Base-by-base conservation (phyloP, 2,113 vertebrate species). In the Aspiorhynchus laticeps region DNA sequence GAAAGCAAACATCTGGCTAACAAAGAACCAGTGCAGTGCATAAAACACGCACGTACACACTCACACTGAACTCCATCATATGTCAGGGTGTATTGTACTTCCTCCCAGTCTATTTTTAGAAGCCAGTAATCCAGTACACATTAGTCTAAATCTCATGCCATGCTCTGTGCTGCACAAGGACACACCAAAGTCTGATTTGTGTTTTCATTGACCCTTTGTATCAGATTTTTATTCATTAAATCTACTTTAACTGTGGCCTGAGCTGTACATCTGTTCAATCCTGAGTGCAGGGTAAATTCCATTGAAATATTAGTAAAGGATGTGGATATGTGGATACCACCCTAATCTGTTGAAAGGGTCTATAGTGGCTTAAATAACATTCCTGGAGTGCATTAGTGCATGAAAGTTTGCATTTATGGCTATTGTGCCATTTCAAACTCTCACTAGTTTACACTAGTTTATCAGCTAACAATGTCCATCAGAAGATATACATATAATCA, bases 91-190 rank as follows among this genome's bases (percentile, higher is more conserved):
- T 84, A 74, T 86, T 74, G 80, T 86, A 76, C 80, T 84, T 88
- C 85, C 80, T 86, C 33, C 48, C 17, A 14, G 46, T 59, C 88
- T 88, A 86, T 88, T 86, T 84, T 80, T 88, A 88, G 26, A 80
- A 26, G n/a, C 24, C n/a, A 73, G 61, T 88, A 86, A 88, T 88
- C 85, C 88, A 65, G 74, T 48, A 31, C 63, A 79, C 75, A 63
- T 88, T 84, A 80, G 73, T 71, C 61, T 88, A 88, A 88, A 87
- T 86, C 88, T 84, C 85, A 77, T 86, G 80, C 80, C 80, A n/a
- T 53, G 65, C 83, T 86, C 67, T 80, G 63, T 65, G 85, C 33
- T 26, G 46, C 59, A 78, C 71, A 78, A 61, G 24, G 56, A 43
- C 41, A 3, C 24, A 51, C 59, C 26, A 19, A 41, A 11, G 26